These are phyloP conservation scores for Nematolebias whitei DNA, from an alignment of 2,113 vertebrate species.

Conservation along the genomic window DNA sequence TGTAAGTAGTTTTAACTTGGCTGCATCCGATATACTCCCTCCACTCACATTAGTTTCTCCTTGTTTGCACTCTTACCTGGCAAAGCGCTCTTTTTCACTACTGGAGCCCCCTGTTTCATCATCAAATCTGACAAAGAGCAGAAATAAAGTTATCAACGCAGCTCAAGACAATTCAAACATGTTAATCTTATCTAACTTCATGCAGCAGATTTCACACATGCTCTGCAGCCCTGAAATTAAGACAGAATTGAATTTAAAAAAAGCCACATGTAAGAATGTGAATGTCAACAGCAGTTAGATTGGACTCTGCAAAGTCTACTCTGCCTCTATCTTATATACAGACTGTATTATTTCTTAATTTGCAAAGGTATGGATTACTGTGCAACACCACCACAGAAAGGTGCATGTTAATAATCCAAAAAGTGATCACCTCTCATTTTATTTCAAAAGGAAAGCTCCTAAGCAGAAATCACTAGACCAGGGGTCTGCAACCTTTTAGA, in stretches of 20 bases:
- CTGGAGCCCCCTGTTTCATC: conserved; percentile 86
- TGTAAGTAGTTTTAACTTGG: background rate
- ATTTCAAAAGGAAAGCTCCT: background rate
- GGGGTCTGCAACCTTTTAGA: no score
- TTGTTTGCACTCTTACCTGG: conserved; percentile 83
- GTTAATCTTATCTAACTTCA: background rate
- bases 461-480: background rate
- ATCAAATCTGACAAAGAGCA: conserved; percentile 83
- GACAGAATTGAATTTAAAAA: background rate
- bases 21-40: conserved; percentile 17
- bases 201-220: background rate
- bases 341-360: background rate
- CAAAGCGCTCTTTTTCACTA: conserved; percentile 93
- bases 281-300: background rate
- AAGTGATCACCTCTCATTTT: background rate
- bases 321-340: background rate
- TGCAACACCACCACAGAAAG: background rate
- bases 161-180: background rate
- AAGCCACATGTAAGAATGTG: background rate
- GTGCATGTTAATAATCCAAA: background rate
- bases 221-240: background rate
- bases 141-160: conserved; percentile 4
- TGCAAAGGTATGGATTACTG: background rate
- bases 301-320: background rate
- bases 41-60: background rate